Evolutionary conservation across 2,888 invertebrate genomes (phyloP), one percentile per base, ranked within the genome.

Genomic region (Caenorhabditis sp.): DNA sequence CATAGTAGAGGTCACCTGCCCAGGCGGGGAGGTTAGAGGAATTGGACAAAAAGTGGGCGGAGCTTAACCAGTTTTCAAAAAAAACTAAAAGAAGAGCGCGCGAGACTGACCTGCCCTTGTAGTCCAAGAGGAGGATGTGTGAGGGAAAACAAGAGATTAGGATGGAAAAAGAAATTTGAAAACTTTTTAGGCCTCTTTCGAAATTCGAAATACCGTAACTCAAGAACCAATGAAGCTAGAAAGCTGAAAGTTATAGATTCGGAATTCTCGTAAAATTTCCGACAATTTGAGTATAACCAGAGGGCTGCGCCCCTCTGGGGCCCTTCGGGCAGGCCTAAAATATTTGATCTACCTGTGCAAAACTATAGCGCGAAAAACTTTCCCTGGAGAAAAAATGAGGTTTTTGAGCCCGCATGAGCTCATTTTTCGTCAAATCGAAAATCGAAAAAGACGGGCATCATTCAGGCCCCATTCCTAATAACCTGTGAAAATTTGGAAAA

Each of bases 1-100:
- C n/a, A 4, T 7, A 49, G 77, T 69, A 70, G 77, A 77, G 77
- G 77, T 77, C 77, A 70, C 69, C 63, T 63, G 75, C 19, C 49
- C 47, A 47, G 47, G 47, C 8, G 16, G 5, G 38, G 68, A 24
- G 66, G 22, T 63, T 51, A 47, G 19, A 6, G 0, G 19, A 38
- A 38, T 38, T 10, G 38, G 12, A 38, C 49, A 54, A 24, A 54
- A 54, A 26, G 26, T 24, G 54, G 54, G 54, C 54, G 54, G 54
- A 26, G 54, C 24, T 22, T 54, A 54, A 54, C 54, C 54, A 14
- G 54, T 54, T 54, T 54, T 54, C 54, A 54, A 54, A 54, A 54
- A 26, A 14, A 10, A n/a, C n/a, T n/a, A n/a, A n/a, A 6, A 10
- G 14, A 14, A 3, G 54, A 24, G 54, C 54, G 54, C 54, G 54